phyloP scores from a whole-genome alignment of 2,113 vertebrate species.

The Corythornis vintsioides region DNA sequence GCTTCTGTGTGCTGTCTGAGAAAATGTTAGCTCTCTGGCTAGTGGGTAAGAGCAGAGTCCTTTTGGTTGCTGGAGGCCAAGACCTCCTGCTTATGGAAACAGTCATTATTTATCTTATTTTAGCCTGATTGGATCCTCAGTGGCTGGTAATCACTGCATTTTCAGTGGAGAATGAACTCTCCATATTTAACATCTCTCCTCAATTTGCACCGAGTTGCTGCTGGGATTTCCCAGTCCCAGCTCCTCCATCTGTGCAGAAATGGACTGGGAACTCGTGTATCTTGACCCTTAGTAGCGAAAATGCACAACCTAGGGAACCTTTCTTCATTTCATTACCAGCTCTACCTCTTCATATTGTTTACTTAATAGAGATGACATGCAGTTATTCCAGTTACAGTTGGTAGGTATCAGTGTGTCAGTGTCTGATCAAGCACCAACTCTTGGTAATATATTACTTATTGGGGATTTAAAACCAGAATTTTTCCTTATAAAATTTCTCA shows the following conservation, averaged over 20 bases:
- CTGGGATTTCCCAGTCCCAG: background rate
- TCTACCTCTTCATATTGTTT: background rate
- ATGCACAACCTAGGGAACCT: background rate
- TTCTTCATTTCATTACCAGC: background rate
- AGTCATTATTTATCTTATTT: background rate
- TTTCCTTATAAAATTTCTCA: slow-evolving; percentile 4
- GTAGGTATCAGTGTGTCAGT: background rate
- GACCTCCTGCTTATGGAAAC: background rate
- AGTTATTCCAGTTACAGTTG: background rate
- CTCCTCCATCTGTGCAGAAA: background rate
- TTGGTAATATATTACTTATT: background rate
- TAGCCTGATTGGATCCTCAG: background rate
- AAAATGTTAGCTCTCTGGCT: background rate
- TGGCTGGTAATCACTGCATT: background rate
- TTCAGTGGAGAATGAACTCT: background rate
- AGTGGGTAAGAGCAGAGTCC: background rate
- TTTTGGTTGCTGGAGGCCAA: background rate
- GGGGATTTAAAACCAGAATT: background rate
- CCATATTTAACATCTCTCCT: background rate
- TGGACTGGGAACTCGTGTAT: background rate
- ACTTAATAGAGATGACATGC: background rate
- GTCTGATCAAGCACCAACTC: background rate
- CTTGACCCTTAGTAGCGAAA: background rate
- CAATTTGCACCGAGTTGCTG: background rate
- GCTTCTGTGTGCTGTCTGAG: background rate